Percentiles rank a stretch among this genome's conserved stretches.
Conservation (phyloP, 2,797 vertebrate species). For the Coracias cyanogaster region DNA sequence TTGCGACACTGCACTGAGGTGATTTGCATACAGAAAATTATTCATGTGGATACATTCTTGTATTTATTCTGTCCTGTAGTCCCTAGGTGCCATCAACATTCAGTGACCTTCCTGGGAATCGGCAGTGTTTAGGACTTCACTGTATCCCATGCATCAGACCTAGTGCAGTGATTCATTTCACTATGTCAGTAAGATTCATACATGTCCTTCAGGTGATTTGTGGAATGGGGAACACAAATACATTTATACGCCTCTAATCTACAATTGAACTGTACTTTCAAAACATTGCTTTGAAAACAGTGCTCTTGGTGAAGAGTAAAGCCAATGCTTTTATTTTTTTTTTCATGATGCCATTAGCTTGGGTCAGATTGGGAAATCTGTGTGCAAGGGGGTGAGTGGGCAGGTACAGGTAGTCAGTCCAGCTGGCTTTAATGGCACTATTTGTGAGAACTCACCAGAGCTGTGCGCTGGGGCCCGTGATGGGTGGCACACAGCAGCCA, state of each 20-base stretch:
- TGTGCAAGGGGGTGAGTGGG: not conserved
- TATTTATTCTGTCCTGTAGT: not conserved
- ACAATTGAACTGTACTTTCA: not conserved
- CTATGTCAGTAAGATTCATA: not conserved
- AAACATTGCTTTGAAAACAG: not conserved
- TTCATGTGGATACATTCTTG: rapidly evolving
- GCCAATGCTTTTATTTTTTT: not conserved
- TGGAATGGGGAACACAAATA: not conserved
- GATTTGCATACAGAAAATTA: not conserved
- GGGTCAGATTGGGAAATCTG: not conserved
- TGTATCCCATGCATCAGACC: rapidly evolving
- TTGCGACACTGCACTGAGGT: not conserved
- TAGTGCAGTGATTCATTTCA: not conserved
- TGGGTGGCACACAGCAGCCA: not conserved
- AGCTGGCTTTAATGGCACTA: not conserved
- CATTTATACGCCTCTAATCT: not conserved
- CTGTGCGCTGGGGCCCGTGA: not conserved
- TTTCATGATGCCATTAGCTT: not conserved
- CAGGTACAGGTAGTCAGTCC: not conserved
- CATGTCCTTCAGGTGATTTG: not conserved
- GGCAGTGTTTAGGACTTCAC: not conserved
- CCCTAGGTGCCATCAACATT: not conserved
- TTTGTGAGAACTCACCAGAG: not conserved
- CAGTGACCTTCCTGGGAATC: not conserved
- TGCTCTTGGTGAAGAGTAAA: not conserved